Percentiles rank a stretch among this genome's conserved stretches.
phyloP scores from a whole-genome alignment of 2,888 invertebrate genomes.

The Tetragonula carbonaria region DNA sequence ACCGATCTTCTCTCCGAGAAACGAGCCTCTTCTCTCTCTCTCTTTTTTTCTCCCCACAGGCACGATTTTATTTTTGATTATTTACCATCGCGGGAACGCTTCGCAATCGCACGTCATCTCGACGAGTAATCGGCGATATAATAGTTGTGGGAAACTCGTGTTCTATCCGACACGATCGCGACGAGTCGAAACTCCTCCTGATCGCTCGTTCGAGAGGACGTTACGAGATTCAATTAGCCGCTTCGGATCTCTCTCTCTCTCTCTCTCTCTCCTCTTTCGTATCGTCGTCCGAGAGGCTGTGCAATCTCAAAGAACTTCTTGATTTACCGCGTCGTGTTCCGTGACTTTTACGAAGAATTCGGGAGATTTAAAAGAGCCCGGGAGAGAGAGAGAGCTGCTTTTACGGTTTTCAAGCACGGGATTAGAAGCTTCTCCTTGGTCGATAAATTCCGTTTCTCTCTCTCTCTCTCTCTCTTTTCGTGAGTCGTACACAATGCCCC shows the following conservation, averaged over 20 bases:
- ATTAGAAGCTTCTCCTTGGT: too few relatives aligned
- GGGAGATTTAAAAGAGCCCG: not conserved
- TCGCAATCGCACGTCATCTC: too few relatives aligned
- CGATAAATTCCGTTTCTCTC: too few relatives aligned
- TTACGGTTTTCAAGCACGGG: too few relatives aligned
- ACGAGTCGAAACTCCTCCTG: not conserved
- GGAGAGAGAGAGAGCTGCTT: too few relatives aligned
- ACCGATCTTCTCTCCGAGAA: not conserved
- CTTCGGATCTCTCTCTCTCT: too few relatives aligned
- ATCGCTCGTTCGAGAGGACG: too few relatives aligned
- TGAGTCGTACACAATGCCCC: not conserved
- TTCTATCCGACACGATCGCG: constrained; percentile 9
- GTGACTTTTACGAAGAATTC: constrained; percentile 6
- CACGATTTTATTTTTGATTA: constrained; percentile 51
- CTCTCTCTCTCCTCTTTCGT: too few relatives aligned
- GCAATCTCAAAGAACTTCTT: not conserved
- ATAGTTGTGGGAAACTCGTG: not conserved
- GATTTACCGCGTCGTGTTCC: not conserved
- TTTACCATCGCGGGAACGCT: constrained; percentile 46
- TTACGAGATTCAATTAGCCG: too few relatives aligned
- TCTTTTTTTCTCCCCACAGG: too few relatives aligned
- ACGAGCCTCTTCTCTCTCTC: not conserved
- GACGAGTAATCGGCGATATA: not conserved
- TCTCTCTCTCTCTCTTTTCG: not conserved
- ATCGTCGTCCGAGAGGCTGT: not conserved